Evolutionary conservation across 1,140 invertebrate genomes (phyloP), one percentile per base, ranked within the genome.

Genomic region (Ostrea denselamellosa): DNA sequence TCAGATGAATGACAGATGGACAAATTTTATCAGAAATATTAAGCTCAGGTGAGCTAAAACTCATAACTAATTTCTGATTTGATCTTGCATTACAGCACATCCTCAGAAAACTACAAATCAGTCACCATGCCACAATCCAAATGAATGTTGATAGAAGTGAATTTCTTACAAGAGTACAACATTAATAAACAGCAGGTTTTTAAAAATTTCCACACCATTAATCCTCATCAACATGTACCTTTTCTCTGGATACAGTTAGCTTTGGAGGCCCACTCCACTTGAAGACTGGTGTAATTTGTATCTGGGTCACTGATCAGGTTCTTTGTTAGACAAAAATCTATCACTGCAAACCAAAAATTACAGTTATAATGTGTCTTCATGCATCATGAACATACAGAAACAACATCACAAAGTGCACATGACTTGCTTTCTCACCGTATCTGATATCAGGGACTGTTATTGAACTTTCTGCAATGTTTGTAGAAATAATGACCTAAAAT

Each of bases 241-340:
- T 97, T 97, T 87, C 98, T 96, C 95, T 99, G 98, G 44, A 96
- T 96, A 93, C 97, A 98, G 94, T 97, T 99, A 3, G 97, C 96
- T 93, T 97, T 97, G 0, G 98, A 97, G 0, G 98, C 97, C 98
- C 98, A 99, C 83, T 95, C 95, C 87, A 99, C 91, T 89, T 97
- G 96, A 8, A 99, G 95, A 82, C 96, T 96, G 52, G 97, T 96
- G 91, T 97, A 98, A 95, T 98, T 98, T 0, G 97, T 97, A 0
- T 94, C 93, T 7, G 95, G 93, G 93, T 99, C 97, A 83, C 96
- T 96, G 3, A 97, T 95, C 86, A 98, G 94, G 62, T 96, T 96
- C 95, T 99, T 99, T 52, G 97, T 98, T 19, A 99, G 95, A 95
- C 98, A 99, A 95, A 98, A 99, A 95, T 99, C 99, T 92, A 99